A percentile compares a stretch with the other conserved stretches of the same genome.
Evolutionary conservation across 2,113 vertebrate genomes (phyloP).

Genomic region (Leuciscus idus): DNA sequence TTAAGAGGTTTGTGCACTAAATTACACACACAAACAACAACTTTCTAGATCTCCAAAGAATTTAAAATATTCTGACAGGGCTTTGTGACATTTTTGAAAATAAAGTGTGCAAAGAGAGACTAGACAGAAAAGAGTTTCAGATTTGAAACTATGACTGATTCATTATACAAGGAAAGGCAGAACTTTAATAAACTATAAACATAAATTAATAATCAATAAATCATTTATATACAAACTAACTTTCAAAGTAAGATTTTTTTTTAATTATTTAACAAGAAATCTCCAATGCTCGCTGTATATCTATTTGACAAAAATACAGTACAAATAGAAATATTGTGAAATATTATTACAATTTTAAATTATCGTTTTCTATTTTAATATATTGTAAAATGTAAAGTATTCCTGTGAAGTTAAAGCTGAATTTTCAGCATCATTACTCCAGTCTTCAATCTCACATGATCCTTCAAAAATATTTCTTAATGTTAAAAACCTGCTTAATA

Average conservation of each 20-base stretch:
- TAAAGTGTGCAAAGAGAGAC: slow-evolving; percentile 47
- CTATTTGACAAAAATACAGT: too few species aligned
- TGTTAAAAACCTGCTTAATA: too few species aligned
- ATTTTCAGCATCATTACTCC: too few species aligned
- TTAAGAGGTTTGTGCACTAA: background rate
- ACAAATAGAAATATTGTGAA: too few species aligned
- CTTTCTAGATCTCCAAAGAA: slow-evolving; percentile 58
- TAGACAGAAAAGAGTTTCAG: slow-evolving; percentile 44
- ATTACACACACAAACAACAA: slow-evolving; percentile 22
- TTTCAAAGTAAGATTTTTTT: background rate
- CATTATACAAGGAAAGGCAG: background rate
- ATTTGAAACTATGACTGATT: background rate
- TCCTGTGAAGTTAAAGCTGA: too few species aligned
- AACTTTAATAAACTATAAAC: background rate
- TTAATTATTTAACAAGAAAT: too few species aligned
- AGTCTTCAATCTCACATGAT: background rate
- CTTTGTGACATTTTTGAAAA: slow-evolving; percentile 71
- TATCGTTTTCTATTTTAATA: too few species aligned
- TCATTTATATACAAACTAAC: background rate
- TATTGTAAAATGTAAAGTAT: too few species aligned
- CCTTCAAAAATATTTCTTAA: background rate
- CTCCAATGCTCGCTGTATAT: too few species aligned
- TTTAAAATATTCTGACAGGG: slow-evolving; percentile 68
- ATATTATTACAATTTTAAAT: too few species aligned
- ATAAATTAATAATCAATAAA: background rate